Evolutionary conservation across 2,113 vertebrate species (phyloP), one percentile per base, ranked within the genome.

Genomic region (chimpanzee (Pan troglodytes)): DNA sequence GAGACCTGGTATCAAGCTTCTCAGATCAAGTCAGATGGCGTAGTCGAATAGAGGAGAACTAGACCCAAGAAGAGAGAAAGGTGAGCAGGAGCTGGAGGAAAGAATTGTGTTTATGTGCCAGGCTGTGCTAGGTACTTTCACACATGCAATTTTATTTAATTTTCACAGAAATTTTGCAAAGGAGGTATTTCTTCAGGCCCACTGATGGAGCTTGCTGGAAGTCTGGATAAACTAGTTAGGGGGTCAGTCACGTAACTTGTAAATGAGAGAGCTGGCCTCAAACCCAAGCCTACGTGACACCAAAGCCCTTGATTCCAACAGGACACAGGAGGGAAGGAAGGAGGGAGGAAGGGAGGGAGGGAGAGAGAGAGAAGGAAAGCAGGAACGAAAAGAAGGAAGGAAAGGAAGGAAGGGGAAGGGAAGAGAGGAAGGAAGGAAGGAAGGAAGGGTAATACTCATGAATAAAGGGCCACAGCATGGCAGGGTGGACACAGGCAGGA

Each of bases 311-410:
- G 18, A 25, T 48, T 52, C 50, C 6, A 52, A 61, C 14, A 38
- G 35, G 59, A 72, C 35, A 38, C 3, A 61, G 8, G 59, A 25
- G 57, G 48, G 23, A 9, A 59, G 23, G 57, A 59, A 59, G 57
- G 57, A 32, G 6, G 14, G 9, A 27, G 27, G 6, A 14, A 12
- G 17, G 12, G 10, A 14, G 30, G 17, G n/a, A 5, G 6, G 0
- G 32, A 11, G 12, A 40, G 57, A 4, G 30, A 0, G 4, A 68
- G 35, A 5, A 14, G 59, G 35, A 14, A 2, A 27, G 57, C 18
- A 10, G 52, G 38, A 38, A 38, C 38, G 14, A 25, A 11, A 78
- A 10, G 17, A 6, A 32, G 6, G 25, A 35, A 32, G 4, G 25
- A 35, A 32, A 1, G 14, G 14, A 52, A 4, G 1, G 50, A 50